Conservation (phyloP, 2,797 vertebrate genomes). For the Acipenser transmontanus region DNA sequence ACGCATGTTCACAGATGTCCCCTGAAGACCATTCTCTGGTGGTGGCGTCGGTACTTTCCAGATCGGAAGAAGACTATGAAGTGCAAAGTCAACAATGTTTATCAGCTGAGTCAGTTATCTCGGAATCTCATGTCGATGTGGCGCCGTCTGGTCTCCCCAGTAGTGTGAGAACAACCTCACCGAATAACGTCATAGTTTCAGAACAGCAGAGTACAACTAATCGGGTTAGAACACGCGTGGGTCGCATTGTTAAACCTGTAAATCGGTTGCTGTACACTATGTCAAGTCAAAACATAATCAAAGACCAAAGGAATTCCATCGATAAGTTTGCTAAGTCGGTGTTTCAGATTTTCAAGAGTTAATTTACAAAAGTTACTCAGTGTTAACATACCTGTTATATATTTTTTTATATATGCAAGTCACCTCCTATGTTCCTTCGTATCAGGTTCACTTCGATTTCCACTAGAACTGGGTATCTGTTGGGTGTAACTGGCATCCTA, state of each 20-base stretch:
- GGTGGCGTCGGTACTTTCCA: not conserved
- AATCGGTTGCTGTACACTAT: constrained; percentile 5
- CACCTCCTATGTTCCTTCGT: not conserved
- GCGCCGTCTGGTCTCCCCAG: too few relatives aligned
- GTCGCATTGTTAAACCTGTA: constrained; percentile 8
- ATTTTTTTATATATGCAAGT: not conserved
- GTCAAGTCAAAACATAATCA: constrained; percentile 6
- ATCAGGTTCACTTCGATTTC: not conserved
- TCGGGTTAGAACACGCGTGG: constrained; percentile 1
- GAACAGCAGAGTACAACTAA: not conserved
- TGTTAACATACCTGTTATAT: not conserved
- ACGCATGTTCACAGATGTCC: not conserved
- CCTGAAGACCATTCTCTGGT: not conserved
- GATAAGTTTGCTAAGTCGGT: constrained; percentile 7
- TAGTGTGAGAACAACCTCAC: too few relatives aligned
- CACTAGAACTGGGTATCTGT: not conserved
- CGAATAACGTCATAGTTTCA: not conserved
- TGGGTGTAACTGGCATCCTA: constrained; percentile 13
- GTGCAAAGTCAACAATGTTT: not conserved
- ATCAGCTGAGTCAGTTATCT: too few relatives aligned
- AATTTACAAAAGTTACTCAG: not conserved
- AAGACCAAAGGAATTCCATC: not conserved
- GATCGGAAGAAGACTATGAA: not conserved
- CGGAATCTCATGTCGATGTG: too few relatives aligned
- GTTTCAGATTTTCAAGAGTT: constrained; percentile 6